Evolutionary conservation across 2,888 invertebrate species (phyloP), one percentile per base, ranked within the genome.

Genomic region (Belgica antarctica): DNA sequence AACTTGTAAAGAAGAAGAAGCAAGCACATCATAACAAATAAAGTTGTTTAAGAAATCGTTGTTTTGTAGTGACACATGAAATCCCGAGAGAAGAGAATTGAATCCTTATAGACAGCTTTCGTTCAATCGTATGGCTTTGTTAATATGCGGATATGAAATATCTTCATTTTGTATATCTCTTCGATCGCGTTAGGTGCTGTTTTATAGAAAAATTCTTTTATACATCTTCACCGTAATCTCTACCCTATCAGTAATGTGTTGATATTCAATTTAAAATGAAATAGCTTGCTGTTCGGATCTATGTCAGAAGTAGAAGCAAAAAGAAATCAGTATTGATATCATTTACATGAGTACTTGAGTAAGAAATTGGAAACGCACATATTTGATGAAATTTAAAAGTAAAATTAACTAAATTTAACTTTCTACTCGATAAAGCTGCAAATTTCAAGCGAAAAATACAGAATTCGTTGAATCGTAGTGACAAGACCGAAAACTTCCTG

Each of bases 321-420:
- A 27, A 15, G 28, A 62, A 17, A 7, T 8, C 17, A 52, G 17
- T 31, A 28, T 25, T 19, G 7, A 25, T 27, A 28, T 15, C 62
- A 62, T 28, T 31, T 25, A 59, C 25, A 28, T n/a, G 12, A 17
- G 62, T 62, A 28, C 52, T 52, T 52, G 28, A 28, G n/a, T 15
- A 62, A 8, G 62, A 62, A 62, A 62, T 62, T 62, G 62, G 62
- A 62, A 62, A 62, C 62, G 62, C 62, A 62, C 62, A 62, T 19
- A 52, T 22, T 47, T 47, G 17, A n/a, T 15, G 47, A 47, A 47
- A 15, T 8, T 34, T 34, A 52, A 15, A 52, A 19, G 17, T 2
- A 52, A 22, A 3, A 52, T 52, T 22, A 34, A 34, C 34, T 34
- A 12, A 34, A 34, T 34, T 34, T 8, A 34, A 34, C n/a, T n/a